These are phyloP conservation scores for Plutomurus gul DNA, from an alignment of 1,140 invertebrate species.

Conservation along the genomic window DNA sequence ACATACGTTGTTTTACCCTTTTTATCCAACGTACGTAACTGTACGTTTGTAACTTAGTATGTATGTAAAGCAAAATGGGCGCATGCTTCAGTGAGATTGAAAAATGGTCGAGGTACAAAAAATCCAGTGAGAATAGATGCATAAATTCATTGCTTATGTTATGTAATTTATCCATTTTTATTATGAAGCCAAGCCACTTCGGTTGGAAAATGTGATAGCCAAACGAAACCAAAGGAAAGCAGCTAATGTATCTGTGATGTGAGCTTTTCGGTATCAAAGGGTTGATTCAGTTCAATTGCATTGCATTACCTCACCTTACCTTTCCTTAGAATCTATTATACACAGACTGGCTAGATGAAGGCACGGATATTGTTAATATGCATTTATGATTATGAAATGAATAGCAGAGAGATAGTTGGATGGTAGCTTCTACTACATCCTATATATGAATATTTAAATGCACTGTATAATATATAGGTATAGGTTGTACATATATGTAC, in stretches of 20 bases:
- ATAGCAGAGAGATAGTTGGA: neutral
- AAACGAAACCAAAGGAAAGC: constrained; percentile 18
- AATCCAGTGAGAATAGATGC: constrained; percentile 23
- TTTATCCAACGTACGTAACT: neutral
- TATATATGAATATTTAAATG: too few relatives aligned
- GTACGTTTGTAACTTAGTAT: neutral
- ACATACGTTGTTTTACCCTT: constrained; percentile 22
- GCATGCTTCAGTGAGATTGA: constrained; percentile 40
- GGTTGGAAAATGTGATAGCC: constrained; percentile 25
- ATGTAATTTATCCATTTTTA: constrained; percentile 37
- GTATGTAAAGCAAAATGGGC: constrained; percentile 24
- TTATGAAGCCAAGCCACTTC: constrained; percentile 18
- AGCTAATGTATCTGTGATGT: constrained; percentile 21
- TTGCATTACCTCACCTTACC: neutral
- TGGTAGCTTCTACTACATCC: too few relatives aligned
- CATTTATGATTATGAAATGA: neutral
- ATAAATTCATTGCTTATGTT: constrained; percentile 40
- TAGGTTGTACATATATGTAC: too few relatives aligned
- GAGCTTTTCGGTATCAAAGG: constrained; percentile 24
- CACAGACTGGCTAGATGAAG: neutral
- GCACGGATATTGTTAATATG: neutral
- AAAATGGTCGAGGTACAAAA: constrained; percentile 36
- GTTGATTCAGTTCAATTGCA: neutral
- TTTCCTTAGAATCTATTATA: neutral
- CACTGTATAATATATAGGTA: too few relatives aligned